These are phyloP conservation scores for Bembecia ichneumoniformis DNA, from an alignment of 2,888 invertebrate species.

Conservation along the genomic window DNA sequence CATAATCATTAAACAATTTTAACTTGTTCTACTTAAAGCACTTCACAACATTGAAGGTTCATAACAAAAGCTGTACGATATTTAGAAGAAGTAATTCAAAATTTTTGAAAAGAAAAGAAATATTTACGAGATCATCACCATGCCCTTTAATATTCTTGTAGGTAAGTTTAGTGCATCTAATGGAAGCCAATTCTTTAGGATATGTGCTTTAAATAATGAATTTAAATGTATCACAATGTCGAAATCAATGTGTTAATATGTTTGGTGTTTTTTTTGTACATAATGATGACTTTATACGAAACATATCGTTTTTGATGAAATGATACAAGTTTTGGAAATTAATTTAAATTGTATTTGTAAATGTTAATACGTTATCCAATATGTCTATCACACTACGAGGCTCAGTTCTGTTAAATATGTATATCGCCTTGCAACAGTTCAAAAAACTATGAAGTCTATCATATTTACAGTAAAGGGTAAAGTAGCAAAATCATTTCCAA, in stretches of 20 bases:
- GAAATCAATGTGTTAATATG: too few species aligned
- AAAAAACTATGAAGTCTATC: conserved; percentile 16
- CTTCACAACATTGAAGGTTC: conserved; percentile 38
- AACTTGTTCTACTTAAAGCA: conserved; percentile 28
- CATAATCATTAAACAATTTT: conserved; percentile 11
- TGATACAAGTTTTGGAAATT: too few species aligned
- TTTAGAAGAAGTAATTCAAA: conserved; percentile 14
- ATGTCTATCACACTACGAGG: too few species aligned
- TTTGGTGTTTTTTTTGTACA: too few species aligned
- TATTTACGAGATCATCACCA: conserved; percentile 34
- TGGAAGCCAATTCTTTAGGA: conserved; percentile 60
- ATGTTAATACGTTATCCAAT: too few species aligned
- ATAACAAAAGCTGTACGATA: conserved; percentile 42
- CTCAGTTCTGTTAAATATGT: too few species aligned
- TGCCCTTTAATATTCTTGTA: conserved; percentile 29
- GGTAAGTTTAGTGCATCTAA: conserved; percentile 39
- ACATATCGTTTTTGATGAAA: conserved; percentile 2
- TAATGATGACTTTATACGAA: too few species aligned
- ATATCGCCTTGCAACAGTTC: conserved; percentile 5
- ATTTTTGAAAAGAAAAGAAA: conserved; percentile 18
- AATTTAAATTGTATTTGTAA: too few species aligned
- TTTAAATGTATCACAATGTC: neutral
- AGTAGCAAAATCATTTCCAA: conserved; percentile 39
- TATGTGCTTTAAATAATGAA: conserved; percentile 20
- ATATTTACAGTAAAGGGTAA: neutral